phyloP scores from a whole-genome alignment of 2,113 vertebrate genomes.

The Scophthalmus maximus region DNA sequence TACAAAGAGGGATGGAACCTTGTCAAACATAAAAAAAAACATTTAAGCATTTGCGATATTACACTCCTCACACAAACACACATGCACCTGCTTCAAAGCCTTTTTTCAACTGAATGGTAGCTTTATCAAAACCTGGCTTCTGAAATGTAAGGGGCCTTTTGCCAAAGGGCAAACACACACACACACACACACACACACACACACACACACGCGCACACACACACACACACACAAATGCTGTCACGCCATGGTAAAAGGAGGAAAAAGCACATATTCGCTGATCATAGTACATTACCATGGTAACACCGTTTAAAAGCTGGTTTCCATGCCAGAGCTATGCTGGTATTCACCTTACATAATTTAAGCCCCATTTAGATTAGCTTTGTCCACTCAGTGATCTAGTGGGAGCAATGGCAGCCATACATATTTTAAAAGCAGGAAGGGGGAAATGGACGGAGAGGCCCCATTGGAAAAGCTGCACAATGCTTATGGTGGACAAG shows the following conservation, averaged over 20 bases:
- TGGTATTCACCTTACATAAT: constrained; percentile 65
- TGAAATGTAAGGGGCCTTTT: constrained; percentile 54
- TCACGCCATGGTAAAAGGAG: constrained; percentile 31
- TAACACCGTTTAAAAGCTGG: constrained; percentile 65
- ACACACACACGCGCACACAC: constrained; percentile 8
- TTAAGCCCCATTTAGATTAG: constrained; percentile 67
- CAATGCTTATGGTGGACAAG: constrained; percentile 6
- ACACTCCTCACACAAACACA: constrained; percentile 6
- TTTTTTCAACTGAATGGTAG: constrained; percentile 23
- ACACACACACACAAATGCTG: constrained; percentile 38
- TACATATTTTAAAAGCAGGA: constrained; percentile 68
- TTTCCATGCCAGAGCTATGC: constrained; percentile 52
- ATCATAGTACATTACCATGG: constrained; percentile 53
- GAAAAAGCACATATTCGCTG: constrained; percentile 28
- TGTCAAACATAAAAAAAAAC: too few relatives aligned
- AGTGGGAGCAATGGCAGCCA: constrained; percentile 45
- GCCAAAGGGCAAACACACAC: constrained; percentile 48
- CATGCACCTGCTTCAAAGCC: constrained; percentile 56
- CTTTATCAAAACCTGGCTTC: constrained; percentile 59
- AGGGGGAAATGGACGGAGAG: constrained; percentile 14
- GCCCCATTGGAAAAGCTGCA: neutral
- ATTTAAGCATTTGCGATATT: too few relatives aligned
- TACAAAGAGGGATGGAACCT: too few relatives aligned
- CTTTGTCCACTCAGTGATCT: constrained; percentile 68
- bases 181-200: neutral